Conservation (phyloP, 2,113 vertebrate genomes). For the Callipepla californica region DNA sequence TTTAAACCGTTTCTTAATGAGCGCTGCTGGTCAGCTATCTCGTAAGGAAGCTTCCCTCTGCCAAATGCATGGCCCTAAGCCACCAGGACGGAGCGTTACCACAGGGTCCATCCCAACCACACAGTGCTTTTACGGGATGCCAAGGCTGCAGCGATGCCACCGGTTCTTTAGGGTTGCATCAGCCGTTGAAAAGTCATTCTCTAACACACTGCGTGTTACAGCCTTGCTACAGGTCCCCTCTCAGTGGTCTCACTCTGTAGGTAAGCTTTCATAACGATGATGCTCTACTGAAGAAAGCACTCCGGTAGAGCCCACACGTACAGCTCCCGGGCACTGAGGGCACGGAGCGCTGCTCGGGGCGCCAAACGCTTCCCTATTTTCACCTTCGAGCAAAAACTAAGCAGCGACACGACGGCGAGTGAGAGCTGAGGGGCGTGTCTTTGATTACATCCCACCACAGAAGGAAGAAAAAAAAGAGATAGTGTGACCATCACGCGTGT, state of each 20-base stretch:
- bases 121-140: fast-evolving
- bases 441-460: neutral
- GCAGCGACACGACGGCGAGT: fast-evolving
- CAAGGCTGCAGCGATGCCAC: neutral
- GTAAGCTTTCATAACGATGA: neutral
- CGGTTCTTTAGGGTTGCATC: neutral
- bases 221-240: neutral
- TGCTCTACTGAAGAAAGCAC: neutral
- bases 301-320: fast-evolving
- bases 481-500: neutral
- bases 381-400: fast-evolving
- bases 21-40: neutral
- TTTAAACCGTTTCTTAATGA: neutral
- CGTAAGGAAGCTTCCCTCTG: neutral
- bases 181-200: neutral
- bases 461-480: neutral
- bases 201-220: neutral
- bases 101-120: neutral
- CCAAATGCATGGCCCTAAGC: neutral
- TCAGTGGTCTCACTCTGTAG: fast-evolving
- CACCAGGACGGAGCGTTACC: neutral
- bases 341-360: fast-evolving
- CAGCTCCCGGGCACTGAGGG: neutral
- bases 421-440: neutral
- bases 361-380: neutral